Evolutionary conservation across 2,888 invertebrate genomes (phyloP).

Genomic region (Ametastegia equiseti): DNA sequence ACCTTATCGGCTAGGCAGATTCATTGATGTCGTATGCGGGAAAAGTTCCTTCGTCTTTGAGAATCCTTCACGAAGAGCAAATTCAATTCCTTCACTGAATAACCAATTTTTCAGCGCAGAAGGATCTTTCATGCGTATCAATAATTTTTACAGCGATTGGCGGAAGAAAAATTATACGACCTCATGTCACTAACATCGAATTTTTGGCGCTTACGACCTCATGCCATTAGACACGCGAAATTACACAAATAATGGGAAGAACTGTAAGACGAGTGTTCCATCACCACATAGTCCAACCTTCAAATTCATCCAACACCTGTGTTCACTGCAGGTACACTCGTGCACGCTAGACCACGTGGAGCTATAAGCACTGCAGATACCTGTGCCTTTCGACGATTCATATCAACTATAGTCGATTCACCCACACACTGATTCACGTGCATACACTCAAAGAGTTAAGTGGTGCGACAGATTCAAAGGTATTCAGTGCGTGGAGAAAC

Average conservation of each 20-base stretch:
- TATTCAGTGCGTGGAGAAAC: not conserved
- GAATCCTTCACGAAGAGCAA: not conserved
- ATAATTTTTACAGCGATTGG: no score
- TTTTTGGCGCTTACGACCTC: no score
- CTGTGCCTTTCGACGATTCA: constrained; percentile 23
- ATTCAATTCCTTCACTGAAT: not conserved
- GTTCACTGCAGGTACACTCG: not conserved
- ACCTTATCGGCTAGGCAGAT: not conserved
- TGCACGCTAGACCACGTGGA: not conserved
- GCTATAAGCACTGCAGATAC: not conserved
- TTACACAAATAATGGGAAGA: not conserved
- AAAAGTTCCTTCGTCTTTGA: not conserved
- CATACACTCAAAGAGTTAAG: not conserved
- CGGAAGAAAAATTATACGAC: no score
- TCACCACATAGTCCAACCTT: not conserved
- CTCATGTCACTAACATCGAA: no score
- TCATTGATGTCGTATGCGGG: not conserved
- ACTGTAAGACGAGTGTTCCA: not conserved
- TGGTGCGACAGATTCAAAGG: not conserved
- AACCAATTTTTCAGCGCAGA: not conserved
- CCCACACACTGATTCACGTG: not conserved
- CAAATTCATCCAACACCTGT: not conserved
- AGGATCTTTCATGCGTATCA: not conserved
- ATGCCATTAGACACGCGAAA: no score
- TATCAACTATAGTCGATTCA: not conserved